phyloP scores from a whole-genome alignment of 2,888 invertebrate genomes.

The Phengaris arion region DNA sequence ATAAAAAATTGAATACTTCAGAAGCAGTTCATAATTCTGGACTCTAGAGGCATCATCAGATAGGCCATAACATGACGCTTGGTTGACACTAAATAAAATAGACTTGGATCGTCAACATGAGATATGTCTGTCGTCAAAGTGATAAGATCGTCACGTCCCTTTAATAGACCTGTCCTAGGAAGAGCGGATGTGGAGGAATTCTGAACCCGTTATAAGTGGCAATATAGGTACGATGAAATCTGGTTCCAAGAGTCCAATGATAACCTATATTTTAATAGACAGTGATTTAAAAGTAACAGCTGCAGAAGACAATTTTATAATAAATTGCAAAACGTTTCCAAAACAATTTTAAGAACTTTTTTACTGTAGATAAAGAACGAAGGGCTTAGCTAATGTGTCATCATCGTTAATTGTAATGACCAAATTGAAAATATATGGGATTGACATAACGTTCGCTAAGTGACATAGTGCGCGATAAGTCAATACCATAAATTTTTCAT shows the following conservation, averaged over 20 bases:
- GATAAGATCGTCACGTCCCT: slow-evolving; percentile 1
- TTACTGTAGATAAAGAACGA: no score
- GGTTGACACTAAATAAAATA: slow-evolving; percentile 6
- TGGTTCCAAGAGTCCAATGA: background rate
- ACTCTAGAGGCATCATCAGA: background rate
- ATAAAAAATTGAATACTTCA: no score
- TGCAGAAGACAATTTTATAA: background rate
- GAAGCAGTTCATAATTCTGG: background rate
- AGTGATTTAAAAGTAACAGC: background rate
- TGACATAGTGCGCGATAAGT: no score
- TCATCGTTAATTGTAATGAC: no score
- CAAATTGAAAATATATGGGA: no score
- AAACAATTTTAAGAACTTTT: no score
- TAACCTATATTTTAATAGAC: background rate
- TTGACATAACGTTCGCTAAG: no score
- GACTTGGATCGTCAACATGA: background rate
- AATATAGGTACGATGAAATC: background rate
- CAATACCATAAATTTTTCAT: no score
- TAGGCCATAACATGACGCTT: background rate
- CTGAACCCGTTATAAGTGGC: slow-evolving; percentile 12
- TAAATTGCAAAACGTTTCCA: no score
- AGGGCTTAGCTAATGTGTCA: no score
- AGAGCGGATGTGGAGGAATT: slow-evolving; percentile 18
- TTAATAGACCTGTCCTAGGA: slow-evolving; percentile 12
- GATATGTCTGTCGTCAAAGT: slow-evolving; percentile 2